These are phyloP conservation scores for Oryzias sinensis DNA, from an alignment of 2,797 vertebrate species.

Conservation along the genomic window DNA sequence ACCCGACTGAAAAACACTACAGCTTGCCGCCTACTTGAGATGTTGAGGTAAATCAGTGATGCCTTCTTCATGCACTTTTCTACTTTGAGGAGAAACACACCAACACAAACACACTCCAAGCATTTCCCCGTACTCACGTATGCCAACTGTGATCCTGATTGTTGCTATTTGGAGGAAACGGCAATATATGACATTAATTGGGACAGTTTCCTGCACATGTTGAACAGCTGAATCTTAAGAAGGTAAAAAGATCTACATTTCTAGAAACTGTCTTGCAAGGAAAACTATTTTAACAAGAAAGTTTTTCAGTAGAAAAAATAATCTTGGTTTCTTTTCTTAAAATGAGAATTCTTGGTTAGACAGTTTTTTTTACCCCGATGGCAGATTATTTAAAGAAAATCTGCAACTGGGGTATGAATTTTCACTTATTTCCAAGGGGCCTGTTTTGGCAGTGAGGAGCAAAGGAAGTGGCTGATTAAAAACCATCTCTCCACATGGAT, in stretches of 20 bases:
- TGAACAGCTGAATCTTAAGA: not conserved
- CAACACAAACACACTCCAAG: conserved; percentile 66
- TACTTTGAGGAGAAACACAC: conserved; percentile 57
- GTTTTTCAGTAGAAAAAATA: no score
- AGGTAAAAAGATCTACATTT: no score
- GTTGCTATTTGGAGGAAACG: conserved; percentile 81
- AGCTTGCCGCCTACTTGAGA: conserved; percentile 37
- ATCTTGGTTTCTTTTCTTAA: no score
- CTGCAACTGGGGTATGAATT: no score
- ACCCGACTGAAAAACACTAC: conserved; percentile 27
- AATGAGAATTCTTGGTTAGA: no score
- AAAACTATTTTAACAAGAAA: no score
- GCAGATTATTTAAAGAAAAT: no score
- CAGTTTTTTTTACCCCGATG: no score
- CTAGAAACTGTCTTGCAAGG: no score
- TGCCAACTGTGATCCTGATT: conserved; percentile 80
- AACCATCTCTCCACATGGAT: conserved; percentile 15
- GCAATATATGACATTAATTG: conserved; percentile 68
- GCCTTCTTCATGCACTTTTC: conserved; percentile 73
- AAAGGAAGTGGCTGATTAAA: conserved; percentile 53
- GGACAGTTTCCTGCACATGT: conserved; percentile 31
- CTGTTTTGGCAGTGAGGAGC: conserved; percentile 24
- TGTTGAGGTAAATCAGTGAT: conserved; percentile 47
- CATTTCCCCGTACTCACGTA: conserved; percentile 81
- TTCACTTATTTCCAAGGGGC: no score